Base-by-base conservation (phyloP, 2,888 invertebrate genomes). In the Saturnia pavonia region DNA sequence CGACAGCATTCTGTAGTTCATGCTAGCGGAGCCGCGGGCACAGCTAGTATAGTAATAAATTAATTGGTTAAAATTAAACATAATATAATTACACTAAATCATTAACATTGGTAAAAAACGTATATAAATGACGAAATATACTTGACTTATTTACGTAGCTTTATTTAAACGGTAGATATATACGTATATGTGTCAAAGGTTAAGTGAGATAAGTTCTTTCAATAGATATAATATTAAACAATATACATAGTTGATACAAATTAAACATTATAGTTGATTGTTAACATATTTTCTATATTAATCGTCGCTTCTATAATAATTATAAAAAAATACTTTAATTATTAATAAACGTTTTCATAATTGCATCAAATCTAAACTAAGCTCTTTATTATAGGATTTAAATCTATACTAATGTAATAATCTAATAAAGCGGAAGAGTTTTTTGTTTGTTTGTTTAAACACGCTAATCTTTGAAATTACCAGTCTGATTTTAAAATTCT, bases 121-220 rank as follows among this genome's bases (percentile, higher is more conserved):
- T 60, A 25, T 57, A 2, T 60, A 25, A 27, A 14, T 16, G 12
- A 6, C 25, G 57, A 25, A 60, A 60, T 60, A 3, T 12, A 3
- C 57, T 22, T 54, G 12, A 8, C 2, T 22, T 11, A 7, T 22
- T 25, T 27, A 14, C 14, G 14, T 60, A 60, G 14, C 14, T 25
- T 4, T 60, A 27, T 60, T 22, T 27, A 27, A 60, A 60, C 12
- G 9, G 19, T 51, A n/a, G 11, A 60, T 60, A 60, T 0, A 54
- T 12, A 60, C 25, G 22, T 11, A 60, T 65, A 19, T 25, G 9
- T 40, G 65, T 19, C 65, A 65, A 65, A 65, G 65, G 65, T 65
- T 40, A 65, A 1, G 9, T 0, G 0, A 34, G 76, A 77, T 77
- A 76, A 74, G 67, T 70, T 66, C 68, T 72, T 75, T 76, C 48